These are phyloP conservation scores for Rhamphomyia laevipes DNA, from an alignment of 2,888 invertebrate species.

Conservation along the genomic window DNA sequence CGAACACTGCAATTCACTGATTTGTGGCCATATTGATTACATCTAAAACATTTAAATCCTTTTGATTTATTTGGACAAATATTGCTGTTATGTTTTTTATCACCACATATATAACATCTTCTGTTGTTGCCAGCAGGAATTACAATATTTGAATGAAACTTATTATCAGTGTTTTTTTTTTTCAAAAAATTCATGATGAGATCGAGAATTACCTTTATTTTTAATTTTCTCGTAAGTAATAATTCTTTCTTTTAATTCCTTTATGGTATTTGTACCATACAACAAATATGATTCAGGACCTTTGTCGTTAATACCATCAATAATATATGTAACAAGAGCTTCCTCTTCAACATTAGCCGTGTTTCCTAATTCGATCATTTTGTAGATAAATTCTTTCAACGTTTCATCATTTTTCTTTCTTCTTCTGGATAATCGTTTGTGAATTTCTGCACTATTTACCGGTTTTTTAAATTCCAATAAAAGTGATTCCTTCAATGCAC, in stretches of 20 bases:
- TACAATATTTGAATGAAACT: background rate
- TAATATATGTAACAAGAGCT: background rate
- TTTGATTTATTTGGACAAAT: conserved; percentile 5
- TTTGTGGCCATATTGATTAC: conserved; percentile 6
- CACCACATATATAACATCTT: conserved; percentile 5
- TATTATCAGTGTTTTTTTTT: background rate
- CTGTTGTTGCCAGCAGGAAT: background rate
- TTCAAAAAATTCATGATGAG: background rate
- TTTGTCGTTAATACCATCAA: conserved; percentile 37
- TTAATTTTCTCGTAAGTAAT: conserved; percentile 5
- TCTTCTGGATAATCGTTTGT: background rate
- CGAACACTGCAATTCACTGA: background rate
- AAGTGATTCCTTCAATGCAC: too few species aligned
- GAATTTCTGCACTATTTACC: background rate
- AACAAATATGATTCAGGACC: conserved; percentile 1
- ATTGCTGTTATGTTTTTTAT: background rate
- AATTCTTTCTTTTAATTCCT: conserved; percentile 1
- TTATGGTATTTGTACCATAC: conserved; percentile 2
- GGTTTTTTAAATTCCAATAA: too few species aligned
- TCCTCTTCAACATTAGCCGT: background rate
- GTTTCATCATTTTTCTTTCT: background rate
- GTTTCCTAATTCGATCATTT: background rate
- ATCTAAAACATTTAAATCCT: conserved; percentile 6
- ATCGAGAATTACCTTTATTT: background rate
- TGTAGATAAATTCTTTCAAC: background rate